Percentiles rank a stretch among this genome's conserved stretches.
phyloP scores from a whole-genome alignment of 2,888 invertebrate genomes.

The Epicampocera succincta region DNA sequence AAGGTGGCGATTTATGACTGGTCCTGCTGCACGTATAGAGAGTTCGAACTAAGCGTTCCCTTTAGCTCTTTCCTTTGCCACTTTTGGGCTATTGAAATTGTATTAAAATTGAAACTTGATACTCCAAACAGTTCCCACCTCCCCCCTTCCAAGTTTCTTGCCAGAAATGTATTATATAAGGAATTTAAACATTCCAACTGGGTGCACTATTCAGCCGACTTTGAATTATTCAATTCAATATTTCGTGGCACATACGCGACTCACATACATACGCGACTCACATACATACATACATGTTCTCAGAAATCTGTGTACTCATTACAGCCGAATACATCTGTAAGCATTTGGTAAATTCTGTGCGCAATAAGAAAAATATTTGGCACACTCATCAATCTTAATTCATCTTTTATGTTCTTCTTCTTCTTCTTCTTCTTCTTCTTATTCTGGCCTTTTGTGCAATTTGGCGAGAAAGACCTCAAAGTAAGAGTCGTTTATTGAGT shows the following conservation, averaged over 20 bases:
- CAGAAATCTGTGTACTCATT: neutral
- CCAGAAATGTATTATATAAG: too few relatives aligned
- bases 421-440: neutral
- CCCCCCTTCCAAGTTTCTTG: too few relatives aligned
- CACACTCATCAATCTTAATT: constrained; percentile 68
- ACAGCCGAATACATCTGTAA: constrained; percentile 7
- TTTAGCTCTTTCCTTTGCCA: too few relatives aligned
- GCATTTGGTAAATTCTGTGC: constrained; percentile 60
- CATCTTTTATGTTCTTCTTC: constrained; percentile 30
- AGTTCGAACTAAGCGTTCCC: too few relatives aligned
- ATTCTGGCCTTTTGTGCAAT: neutral
- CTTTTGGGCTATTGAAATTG: too few relatives aligned
- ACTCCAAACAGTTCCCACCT: too few relatives aligned
- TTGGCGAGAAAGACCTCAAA: constrained; percentile 1
- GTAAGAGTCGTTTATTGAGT: constrained; percentile 33
- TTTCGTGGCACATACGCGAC: neutral
- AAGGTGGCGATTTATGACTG: too few relatives aligned
- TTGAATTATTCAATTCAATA: neutral
- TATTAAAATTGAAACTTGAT: too few relatives aligned
- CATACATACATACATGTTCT: too few relatives aligned
- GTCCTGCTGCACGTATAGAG: too few relatives aligned
- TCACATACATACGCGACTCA: neutral
- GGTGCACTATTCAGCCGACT: neutral
- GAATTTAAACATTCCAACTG: neutral
- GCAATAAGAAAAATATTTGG: constrained; percentile 65